Evolutionary conservation across 2,113 vertebrate species (phyloP).

Genomic region (Erythrocercus mccallii): DNA sequence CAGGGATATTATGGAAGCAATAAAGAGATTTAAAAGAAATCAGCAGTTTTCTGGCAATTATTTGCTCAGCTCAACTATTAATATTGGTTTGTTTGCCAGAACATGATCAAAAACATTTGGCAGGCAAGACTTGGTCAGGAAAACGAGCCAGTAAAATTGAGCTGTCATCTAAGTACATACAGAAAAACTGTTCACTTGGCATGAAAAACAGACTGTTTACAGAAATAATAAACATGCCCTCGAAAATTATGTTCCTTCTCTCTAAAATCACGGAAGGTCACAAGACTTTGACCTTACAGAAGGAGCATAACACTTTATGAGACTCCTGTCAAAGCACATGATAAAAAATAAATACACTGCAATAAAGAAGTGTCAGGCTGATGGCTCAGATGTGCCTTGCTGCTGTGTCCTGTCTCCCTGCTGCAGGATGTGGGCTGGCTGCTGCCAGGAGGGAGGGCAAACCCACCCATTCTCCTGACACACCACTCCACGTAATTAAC

Average conservation of each 20-base stretch:
- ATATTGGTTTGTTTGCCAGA: conserved; percentile 47
- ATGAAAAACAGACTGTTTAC: conserved; percentile 37
- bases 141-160: conserved; percentile 41
- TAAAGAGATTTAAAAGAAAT: conserved; percentile 3
- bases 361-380: conserved; percentile 49
- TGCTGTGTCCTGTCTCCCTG: neutral
- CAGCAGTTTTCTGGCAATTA: conserved; percentile 22
- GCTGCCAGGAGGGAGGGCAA: neutral
- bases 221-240: conserved; percentile 57
- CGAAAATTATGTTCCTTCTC: conserved; percentile 28
- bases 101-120: conserved; percentile 60
- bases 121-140: neutral
- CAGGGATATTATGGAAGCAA: neutral
- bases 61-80: conserved; percentile 19
- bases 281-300: conserved; percentile 40
- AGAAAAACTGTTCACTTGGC: conserved; percentile 4
- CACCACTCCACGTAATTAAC: neutral
- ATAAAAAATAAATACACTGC: conserved; percentile 57
- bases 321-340: conserved; percentile 57
- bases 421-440: neutral
- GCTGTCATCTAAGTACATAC: conserved; percentile 17
- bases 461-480: neutral
- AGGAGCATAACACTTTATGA: conserved; percentile 46
- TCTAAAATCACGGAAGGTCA: conserved; percentile 19
- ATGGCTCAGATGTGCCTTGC: conserved; percentile 38